These are phyloP conservation scores for Hapalemur alaotrensis DNA, from an alignment of 2,797 vertebrate genomes.

Conservation along the genomic window DNA sequence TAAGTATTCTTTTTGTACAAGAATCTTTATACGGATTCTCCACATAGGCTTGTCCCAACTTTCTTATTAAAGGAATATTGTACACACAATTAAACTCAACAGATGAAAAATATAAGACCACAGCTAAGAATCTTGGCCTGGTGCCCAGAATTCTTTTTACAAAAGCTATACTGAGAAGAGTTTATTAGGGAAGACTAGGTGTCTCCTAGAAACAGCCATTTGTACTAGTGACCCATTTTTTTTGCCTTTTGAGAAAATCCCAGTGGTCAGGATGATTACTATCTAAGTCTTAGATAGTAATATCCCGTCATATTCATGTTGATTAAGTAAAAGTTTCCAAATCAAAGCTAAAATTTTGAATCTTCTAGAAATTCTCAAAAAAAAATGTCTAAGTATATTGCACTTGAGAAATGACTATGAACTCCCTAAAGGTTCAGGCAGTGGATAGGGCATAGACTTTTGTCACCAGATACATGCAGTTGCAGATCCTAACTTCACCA, in stretches of 20 bases:
- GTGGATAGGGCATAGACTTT: not conserved
- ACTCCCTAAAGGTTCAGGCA: not conserved
- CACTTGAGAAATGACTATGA: not conserved
- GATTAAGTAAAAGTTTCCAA: constrained; percentile 20
- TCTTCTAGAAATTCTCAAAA: constrained; percentile 7
- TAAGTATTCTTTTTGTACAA: not conserved
- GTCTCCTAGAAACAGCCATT: constrained; percentile 27
- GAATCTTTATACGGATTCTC: not conserved
- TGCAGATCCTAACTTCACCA: not conserved
- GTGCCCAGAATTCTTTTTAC: constrained; percentile 60
- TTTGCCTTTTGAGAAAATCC: not conserved
- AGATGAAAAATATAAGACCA: constrained; percentile 60
- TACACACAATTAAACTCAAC: constrained; percentile 64
- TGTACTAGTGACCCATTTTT: not conserved
- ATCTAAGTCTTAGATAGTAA: not conserved
- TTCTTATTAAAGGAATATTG: constrained; percentile 58
- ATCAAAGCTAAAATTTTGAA: not conserved
- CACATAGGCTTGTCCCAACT: constrained; percentile 34
- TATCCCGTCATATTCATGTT: not conserved
- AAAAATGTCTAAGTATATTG: constrained; percentile 4
- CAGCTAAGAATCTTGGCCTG: constrained; percentile 63
- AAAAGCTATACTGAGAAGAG: constrained; percentile 56
- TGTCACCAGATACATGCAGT: not conserved
- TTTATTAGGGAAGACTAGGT: constrained; percentile 14
- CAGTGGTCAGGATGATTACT: not conserved